Conservation (phyloP, 2,113 vertebrate genomes). For the Notothenia rossii region DNA sequence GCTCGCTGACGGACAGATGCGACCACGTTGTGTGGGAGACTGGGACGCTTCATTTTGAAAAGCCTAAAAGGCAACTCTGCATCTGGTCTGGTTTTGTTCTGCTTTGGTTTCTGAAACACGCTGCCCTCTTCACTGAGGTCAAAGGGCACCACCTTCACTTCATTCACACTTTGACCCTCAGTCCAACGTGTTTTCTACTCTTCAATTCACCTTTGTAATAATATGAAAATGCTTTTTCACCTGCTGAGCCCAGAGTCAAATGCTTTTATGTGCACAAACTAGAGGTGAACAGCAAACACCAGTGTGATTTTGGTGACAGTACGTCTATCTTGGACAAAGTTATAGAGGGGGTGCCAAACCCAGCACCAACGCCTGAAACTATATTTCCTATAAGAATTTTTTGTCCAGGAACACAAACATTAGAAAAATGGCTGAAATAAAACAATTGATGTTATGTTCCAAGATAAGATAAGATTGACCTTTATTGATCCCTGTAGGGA, state of each 20-base stretch:
- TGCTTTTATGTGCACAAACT: too few relatives aligned
- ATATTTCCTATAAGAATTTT: not conserved
- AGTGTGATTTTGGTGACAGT: too few relatives aligned
- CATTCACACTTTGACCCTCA: slow-evolving; percentile 48
- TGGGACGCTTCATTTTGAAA: slow-evolving; percentile 22
- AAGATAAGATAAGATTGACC: too few relatives aligned
- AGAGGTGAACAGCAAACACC: too few relatives aligned
- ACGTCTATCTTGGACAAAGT: too few relatives aligned
- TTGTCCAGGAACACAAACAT: not conserved
- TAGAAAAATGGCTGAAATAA: too few relatives aligned
- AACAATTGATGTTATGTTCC: too few relatives aligned
- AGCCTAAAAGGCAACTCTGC: slow-evolving; percentile 37
- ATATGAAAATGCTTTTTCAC: not conserved
- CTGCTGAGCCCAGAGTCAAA: too few relatives aligned
- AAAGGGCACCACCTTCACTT: slow-evolving; percentile 24
- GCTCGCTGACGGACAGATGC: slow-evolving; percentile 30
- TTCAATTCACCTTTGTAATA: slow-evolving; percentile 23
- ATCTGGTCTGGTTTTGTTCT: slow-evolving; percentile 58
- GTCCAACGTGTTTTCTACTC: slow-evolving; percentile 6
- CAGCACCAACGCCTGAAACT: not conserved
- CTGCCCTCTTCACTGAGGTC: slow-evolving; percentile 17
- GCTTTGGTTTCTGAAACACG: slow-evolving; percentile 45
- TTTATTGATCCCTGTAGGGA: too few relatives aligned
- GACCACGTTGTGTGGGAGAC: slow-evolving; percentile 6
- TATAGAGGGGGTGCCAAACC: too few relatives aligned